These are phyloP conservation scores for Lamellibrachia luymesi DNA, from an alignment of 1,140 invertebrate genomes.

Conservation along the genomic window DNA sequence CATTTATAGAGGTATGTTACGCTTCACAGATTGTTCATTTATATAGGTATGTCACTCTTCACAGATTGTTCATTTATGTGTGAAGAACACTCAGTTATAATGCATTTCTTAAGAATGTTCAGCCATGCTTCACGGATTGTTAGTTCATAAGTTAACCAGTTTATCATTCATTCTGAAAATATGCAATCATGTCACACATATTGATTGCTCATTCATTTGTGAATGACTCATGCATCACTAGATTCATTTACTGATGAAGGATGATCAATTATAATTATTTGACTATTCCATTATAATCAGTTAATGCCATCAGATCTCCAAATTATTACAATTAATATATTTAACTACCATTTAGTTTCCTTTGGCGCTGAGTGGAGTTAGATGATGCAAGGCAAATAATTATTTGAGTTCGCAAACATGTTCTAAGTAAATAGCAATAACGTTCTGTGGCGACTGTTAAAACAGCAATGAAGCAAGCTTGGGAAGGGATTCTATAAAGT, in stretches of 20 bases:
- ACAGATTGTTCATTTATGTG: too few species aligned
- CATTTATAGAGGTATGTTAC: too few species aligned
- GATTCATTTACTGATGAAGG: too few species aligned
- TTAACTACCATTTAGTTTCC: background rate
- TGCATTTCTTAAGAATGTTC: background rate
- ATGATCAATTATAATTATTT: background rate
- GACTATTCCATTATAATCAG: background rate
- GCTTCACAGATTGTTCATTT: too few species aligned
- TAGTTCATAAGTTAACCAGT: background rate
- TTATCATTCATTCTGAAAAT: too few species aligned
- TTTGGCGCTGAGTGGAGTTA: background rate
- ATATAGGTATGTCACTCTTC: too few species aligned
- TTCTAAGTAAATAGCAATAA: background rate
- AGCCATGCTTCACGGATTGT: background rate
- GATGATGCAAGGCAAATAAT: background rate
- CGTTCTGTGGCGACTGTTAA: background rate
- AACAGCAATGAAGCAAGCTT: background rate
- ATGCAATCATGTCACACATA: too few species aligned
- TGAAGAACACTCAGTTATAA: too few species aligned
- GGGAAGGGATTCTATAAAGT: background rate
- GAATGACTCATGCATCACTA: too few species aligned
- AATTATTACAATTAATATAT: background rate
- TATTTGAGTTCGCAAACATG: background rate
- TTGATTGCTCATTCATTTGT: too few species aligned
- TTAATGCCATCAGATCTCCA: background rate